Evolutionary conservation across 1,140 invertebrate species (phyloP).

Genomic region (Dendroctonus valens): DNA sequence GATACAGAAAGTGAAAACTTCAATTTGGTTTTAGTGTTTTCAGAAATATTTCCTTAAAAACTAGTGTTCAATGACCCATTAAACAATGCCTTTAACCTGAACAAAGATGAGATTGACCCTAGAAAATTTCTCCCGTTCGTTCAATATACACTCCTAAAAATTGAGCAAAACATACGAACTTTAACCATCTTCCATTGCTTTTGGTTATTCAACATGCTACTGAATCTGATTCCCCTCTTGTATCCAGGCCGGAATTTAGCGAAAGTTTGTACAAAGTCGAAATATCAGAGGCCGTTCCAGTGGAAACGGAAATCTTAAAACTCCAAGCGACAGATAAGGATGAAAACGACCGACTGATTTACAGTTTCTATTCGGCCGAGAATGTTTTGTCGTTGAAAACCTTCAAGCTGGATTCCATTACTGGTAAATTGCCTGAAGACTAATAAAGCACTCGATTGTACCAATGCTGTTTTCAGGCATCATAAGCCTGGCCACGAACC

Average conservation of each 20-base stretch:
- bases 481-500: slow-evolving; percentile 64
- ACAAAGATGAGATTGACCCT: no score
- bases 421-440: slow-evolving; percentile 37
- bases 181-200: neutral
- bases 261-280: slow-evolving; percentile 68
- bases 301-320: slow-evolving; percentile 64
- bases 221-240: neutral
- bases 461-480: slow-evolving; percentile 53
- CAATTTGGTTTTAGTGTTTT: no score
- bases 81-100: no score
- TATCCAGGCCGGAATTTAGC: slow-evolving; percentile 65
- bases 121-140: no score
- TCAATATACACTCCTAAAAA: neutral
- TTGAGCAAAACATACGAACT: neutral
- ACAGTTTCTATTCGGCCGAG: slow-evolving; percentile 72
- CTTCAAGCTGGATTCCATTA: slow-evolving; percentile 79
- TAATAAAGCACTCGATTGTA: neutral
- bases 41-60: no score
- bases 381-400: slow-evolving; percentile 70
- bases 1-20: no score
- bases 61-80: no score
- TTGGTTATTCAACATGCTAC: neutral
- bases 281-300: slow-evolving; percentile 67
- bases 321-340: slow-evolving; percentile 70
- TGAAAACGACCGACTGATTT: slow-evolving; percentile 62